Evolutionary conservation across 2,113 vertebrate species (phyloP), one percentile per base, ranked within the genome.

Genomic region (Channa maculata): DNA sequence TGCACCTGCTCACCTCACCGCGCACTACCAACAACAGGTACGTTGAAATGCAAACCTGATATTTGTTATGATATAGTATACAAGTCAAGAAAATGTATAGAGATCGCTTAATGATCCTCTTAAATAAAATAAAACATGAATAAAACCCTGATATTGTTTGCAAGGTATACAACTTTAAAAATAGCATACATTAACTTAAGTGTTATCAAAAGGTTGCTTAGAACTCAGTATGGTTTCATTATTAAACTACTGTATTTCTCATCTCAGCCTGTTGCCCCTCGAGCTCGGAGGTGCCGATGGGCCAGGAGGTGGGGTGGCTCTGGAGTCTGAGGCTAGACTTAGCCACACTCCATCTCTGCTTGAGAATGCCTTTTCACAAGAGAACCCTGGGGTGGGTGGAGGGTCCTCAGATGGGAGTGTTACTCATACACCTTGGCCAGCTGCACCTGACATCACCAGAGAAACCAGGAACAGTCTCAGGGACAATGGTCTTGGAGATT

Each of bases 381-480:
- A 98, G 78, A 94, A 94, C 2, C 88, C 93, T 0, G 91, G 92
- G 8, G 75, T 90, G 2, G 92, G 91, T 0, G 90, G 92, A 48
- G 85, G 92, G 0, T 89, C 93, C 15, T 83, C 95, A 1, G 97
- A 98, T 11, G 90, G 88, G 0, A 77, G 75, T 0, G 91, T 93
- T 24, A 94, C 91, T 86, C 97, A 96, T 86, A 95, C 96, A 1
- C 46, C 89, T 0, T 99, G 98, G 98, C 98, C 98, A 0, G 96
- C 98, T 0, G 98, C 98, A 33, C 98, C 98, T 5, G 98, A 99
- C 84, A 98, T 99, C 77, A 99, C 98, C 65, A 95, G 98, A 14
- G 97, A 99, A 77, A 99, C 98, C 34, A 95, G 97, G 79, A 97
- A 95, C 90, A 97, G 94, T 72, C 90, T 94, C 60, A 82, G 94